Evolutionary conservation across 53 echinoderm and acorn worm genomes (phyloP).

Genomic region (Henricia sp.): DNA sequence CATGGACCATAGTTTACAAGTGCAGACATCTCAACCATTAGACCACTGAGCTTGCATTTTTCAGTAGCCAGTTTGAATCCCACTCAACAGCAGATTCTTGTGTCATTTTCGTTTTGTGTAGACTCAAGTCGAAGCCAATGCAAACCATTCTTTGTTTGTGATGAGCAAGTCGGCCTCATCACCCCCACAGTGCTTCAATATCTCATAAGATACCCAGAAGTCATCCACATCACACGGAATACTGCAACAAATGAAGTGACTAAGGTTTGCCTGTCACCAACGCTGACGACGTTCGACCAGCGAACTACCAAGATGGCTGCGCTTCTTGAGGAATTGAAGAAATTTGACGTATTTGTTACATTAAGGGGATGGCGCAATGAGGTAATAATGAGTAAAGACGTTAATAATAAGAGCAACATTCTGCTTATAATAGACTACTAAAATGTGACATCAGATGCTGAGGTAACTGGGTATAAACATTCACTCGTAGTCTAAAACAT

Average conservation of each 20-base stretch:
- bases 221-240: constrained; percentile 32
- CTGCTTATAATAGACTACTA: too few species aligned
- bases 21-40: too few species aligned
- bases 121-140: constrained; percentile 53
- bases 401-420: too few species aligned
- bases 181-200: constrained; percentile 52
- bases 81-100: too few species aligned
- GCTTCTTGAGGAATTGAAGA: constrained; percentile 53
- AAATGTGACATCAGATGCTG: too few species aligned
- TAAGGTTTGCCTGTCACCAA: constrained; percentile 55
- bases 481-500: too few species aligned
- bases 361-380: constrained; percentile 85
- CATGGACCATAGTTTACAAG: too few species aligned
- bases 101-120: constrained; percentile 8
- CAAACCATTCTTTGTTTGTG: constrained; percentile 55
- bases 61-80: too few species aligned
- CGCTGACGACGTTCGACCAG: constrained; percentile 62
- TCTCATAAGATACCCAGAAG: constrained; percentile 35
- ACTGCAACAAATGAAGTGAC: constrained; percentile 10
- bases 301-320: constrained; percentile 64
- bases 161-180: constrained; percentile 59
- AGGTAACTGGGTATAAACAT: too few species aligned
- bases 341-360: constrained; percentile 55
- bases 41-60: too few species aligned
- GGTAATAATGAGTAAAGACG: too few species aligned